These are phyloP conservation scores for Mustelus asterias DNA, from an alignment of 2,113 vertebrate species.

Conservation along the genomic window DNA sequence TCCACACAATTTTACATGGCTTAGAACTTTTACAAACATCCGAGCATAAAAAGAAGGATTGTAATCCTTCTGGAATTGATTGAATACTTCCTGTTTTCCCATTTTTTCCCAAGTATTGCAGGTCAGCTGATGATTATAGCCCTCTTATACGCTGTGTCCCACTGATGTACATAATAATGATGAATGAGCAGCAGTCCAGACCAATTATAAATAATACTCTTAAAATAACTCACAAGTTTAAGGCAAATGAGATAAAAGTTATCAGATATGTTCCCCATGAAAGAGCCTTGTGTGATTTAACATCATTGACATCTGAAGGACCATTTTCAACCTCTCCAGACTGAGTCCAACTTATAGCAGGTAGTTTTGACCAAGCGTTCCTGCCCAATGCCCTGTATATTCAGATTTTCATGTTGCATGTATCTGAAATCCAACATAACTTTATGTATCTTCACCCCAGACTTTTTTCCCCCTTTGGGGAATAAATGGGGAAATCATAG, in stretches of 20 bases:
- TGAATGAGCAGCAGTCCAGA: neutral
- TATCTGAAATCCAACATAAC: neutral
- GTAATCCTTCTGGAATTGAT: slow-evolving; percentile 43
- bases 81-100: slow-evolving; percentile 59
- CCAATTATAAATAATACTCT: neutral
- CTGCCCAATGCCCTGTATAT: neutral
- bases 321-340: neutral
- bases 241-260: neutral
- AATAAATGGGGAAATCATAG: neutral
- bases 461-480: too few relatives aligned
- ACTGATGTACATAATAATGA: slow-evolving; percentile 9
- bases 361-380: neutral
- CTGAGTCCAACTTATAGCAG: neutral
- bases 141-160: neutral
- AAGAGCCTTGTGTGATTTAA: neutral
- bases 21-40: slow-evolving; percentile 59
- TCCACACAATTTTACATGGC: slow-evolving; percentile 54
- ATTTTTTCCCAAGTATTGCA: slow-evolving; percentile 38
- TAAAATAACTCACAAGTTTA: neutral
- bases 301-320: neutral
- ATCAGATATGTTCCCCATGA: neutral
- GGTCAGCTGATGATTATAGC: neutral
- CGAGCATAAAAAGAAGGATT: slow-evolving; percentile 45
- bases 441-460: neutral
- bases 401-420: neutral